These are phyloP conservation scores for Thecocarcelia acutangulata DNA, from an alignment of 2,888 invertebrate species.

Conservation along the genomic window DNA sequence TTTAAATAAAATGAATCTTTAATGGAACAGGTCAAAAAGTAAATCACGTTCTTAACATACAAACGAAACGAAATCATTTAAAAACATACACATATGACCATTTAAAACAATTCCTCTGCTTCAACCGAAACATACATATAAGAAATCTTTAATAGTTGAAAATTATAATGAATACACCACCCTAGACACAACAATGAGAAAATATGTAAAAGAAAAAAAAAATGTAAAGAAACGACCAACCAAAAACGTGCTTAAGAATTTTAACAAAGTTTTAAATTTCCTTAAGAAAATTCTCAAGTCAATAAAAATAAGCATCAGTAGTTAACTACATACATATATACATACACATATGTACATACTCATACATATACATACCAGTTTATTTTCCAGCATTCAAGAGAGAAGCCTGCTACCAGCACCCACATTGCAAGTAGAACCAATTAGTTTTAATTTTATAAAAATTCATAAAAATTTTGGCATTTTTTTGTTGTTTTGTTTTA, in stretches of 20 bases:
- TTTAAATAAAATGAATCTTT: slow-evolving; percentile 22
- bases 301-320: not conserved
- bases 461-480: slow-evolving; percentile 66
- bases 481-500: slow-evolving; percentile 25
- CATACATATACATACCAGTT: not conserved
- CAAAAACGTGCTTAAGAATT: slow-evolving; percentile 65
- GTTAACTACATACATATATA: not conserved
- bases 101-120: slow-evolving; percentile 41
- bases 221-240: too few relatives aligned
- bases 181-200: slow-evolving; percentile 15
- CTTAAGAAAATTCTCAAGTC: slow-evolving; percentile 24
- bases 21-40: slow-evolving; percentile 65
- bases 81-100: slow-evolving; percentile 49
- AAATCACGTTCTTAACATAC: slow-evolving; percentile 65
- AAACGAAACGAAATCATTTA: not conserved
- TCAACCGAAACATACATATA: slow-evolving; percentile 26
- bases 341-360: too few relatives aligned
- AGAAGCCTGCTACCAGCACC: slow-evolving; percentile 48
- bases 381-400: not conserved
- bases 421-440: slow-evolving; percentile 64
- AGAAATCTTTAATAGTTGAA: slow-evolving; percentile 60
- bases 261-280: slow-evolving; percentile 61
- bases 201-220: slow-evolving; percentile 14
- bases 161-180: slow-evolving; percentile 63
- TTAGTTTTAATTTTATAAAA: slow-evolving; percentile 67